Evolutionary conservation across 2,797 vertebrate genomes (phyloP), one percentile per base, ranked within the genome.

Genomic region (Petrocephalus sullivani): DNA sequence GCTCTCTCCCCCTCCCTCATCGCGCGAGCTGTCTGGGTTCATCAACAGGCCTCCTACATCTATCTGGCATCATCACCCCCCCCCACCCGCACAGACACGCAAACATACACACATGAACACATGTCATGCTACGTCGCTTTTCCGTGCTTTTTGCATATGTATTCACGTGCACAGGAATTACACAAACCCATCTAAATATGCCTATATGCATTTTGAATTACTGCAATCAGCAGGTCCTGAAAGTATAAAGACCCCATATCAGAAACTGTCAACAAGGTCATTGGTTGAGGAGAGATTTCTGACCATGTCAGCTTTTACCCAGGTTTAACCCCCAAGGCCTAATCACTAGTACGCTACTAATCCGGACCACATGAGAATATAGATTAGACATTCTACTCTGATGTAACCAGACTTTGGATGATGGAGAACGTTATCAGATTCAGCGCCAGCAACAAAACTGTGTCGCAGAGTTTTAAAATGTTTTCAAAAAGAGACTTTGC

Each of bases 31-130:
- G 78, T 87, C 88, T 57, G 49, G 78, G 86, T 75, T 89, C 49
- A 86, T 93, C 94, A 93, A 94, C 94, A 94, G 90, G 83, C 93
- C 95, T 94, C 95, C 95, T 94, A 96, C 95, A 91, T 93, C 94
- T 95, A 96, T 96, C 95, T 96, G 96, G 95, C 95, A 94, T 93
- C 94, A 91, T 91, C 92, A 91, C 87, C 71, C 23, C 33, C 81
- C 64, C 88, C 64, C 41, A 82, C 71, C 84, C 75, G 56, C 57
- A 56, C 8, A 51, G 92, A 90, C 93, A 93, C 92, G 64, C 4
- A 28, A 58, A 57, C 75, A 58, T 37, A 37, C 56, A 71, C 85
- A 54, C 56, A 88, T 51, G 21, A 23, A 56, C 67, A 81, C 53
- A 46, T 28, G 67, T 14, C 51, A 56, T 3, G 6, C n/a, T 54